Evolutionary conservation across 1,140 invertebrate genomes (phyloP).

Genomic region (Penaeus indicus): DNA sequence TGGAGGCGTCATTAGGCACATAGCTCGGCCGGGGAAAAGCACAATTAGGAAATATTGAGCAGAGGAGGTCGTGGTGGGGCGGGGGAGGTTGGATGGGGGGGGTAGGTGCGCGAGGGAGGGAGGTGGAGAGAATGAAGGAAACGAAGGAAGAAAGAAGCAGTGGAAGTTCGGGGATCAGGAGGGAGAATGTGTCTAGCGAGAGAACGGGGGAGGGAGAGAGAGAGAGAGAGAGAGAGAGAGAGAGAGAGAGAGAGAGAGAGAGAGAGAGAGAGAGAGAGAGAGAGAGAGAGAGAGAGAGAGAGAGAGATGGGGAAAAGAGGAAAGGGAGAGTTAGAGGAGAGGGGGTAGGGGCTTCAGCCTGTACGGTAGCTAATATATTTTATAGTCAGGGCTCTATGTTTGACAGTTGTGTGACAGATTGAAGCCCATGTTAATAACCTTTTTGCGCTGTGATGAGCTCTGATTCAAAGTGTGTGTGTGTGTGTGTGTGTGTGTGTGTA

Average conservation of each 20-base stretch:
- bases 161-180: background rate
- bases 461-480: background rate
- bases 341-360: background rate
- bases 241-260: background rate
- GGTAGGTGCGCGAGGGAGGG: background rate
- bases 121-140: background rate
- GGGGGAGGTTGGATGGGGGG: background rate
- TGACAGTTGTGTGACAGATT: too few species aligned
- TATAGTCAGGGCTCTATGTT: too few species aligned
- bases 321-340: background rate
- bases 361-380: too few species aligned
- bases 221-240: background rate
- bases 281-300: background rate
- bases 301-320: too few species aligned
- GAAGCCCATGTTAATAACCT: too few species aligned
- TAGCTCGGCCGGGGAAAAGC: constrained; percentile 43
- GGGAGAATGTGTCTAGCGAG: background rate
- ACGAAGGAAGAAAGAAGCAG: background rate
- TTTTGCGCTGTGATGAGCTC: too few species aligned
- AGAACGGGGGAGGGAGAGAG: background rate
- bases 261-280: constrained; percentile 2
- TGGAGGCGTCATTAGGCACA: constrained; percentile 41
- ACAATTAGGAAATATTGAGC: constrained; percentile 53
- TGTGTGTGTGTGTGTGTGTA: background rate
- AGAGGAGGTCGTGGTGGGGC: constrained; percentile 9